phyloP scores from a whole-genome alignment of 2,797 vertebrate species.

The Eidolon dupreanum region DNA sequence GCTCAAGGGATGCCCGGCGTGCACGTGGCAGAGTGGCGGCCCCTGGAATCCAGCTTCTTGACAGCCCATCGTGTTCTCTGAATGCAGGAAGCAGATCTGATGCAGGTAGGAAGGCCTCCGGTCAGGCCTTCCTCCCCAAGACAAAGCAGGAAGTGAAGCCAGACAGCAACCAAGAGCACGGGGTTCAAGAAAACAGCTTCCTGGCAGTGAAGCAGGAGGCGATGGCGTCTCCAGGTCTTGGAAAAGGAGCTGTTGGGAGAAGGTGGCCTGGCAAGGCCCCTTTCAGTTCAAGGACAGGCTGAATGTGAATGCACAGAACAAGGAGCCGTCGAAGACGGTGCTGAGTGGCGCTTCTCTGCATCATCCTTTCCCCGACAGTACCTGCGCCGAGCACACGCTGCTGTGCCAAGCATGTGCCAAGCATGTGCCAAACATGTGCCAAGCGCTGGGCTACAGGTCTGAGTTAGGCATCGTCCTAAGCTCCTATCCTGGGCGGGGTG shows the following conservation, averaged over 20 bases:
- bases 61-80: background rate
- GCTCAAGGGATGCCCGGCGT: background rate
- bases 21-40: rapidly evolving
- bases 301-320: rapidly evolving
- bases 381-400: background rate
- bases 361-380: background rate
- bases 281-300: rapidly evolving
- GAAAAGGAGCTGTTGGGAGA: background rate
- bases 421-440: too few species aligned
- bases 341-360: rapidly evolving
- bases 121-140: background rate
- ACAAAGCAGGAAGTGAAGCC: background rate
- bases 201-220: background rate
- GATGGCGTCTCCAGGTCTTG: rapidly evolving
- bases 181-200: background rate
- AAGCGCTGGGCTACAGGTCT: background rate
- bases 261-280: background rate
- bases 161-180: rapidly evolving
- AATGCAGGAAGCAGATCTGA: too few species aligned
- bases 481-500: background rate
- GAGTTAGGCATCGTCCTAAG: background rate
- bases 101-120: background rate
- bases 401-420: background rate
- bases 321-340: background rate
- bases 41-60: background rate